Evolutionary conservation across 2,113 vertebrate species (phyloP), one percentile per base, ranked within the genome.

Genomic region (Gavialis gangeticus): DNA sequence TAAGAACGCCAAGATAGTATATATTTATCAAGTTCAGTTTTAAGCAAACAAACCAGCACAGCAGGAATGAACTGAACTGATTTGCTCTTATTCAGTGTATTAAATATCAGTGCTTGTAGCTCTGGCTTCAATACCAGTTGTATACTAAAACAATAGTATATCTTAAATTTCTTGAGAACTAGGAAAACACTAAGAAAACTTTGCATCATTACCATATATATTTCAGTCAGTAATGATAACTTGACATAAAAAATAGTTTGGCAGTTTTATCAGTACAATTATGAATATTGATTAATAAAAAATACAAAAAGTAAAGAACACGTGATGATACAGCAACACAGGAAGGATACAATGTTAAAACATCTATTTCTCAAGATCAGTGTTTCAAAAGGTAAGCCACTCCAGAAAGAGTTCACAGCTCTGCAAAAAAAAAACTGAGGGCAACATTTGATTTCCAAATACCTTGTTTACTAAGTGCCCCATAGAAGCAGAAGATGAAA

Each of bases 121-220:
- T 88, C 37, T 57, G 10, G 76, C 5, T 25, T 88, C 46, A 13
- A 34, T 79, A 79, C 89, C 79, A 78, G 85, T 88, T 86, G 37
- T 73, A 9, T 57, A 90, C 88, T 60, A 82, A 81, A 93, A 90
- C 8, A 10, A 2, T 27, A 17, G 78, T 66, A 10, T 82, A 69
- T 85, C 69, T 76, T 0, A 0, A 82, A 79, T 93, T 75, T 84
- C 10, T 56, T 37, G 64, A 63, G 58, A 86, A 86, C 12, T 75
- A 66, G 63, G 7, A 78, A 6, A 54, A 95, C 59, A 57, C 75
- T 82, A 73, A 78, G 85, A n/a, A 84, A 1, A 2, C 10, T 71
- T 81, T 87, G 21, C 16, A 73, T 58, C 16, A 81, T 94, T 93
- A 91, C 63, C 56, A 89, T 93, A 92, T 89, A 66, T 76, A 95